Evolutionary conservation across 2,888 invertebrate species (phyloP), one percentile per base, ranked within the genome.

Genomic region (Latrodectus elegans): DNA sequence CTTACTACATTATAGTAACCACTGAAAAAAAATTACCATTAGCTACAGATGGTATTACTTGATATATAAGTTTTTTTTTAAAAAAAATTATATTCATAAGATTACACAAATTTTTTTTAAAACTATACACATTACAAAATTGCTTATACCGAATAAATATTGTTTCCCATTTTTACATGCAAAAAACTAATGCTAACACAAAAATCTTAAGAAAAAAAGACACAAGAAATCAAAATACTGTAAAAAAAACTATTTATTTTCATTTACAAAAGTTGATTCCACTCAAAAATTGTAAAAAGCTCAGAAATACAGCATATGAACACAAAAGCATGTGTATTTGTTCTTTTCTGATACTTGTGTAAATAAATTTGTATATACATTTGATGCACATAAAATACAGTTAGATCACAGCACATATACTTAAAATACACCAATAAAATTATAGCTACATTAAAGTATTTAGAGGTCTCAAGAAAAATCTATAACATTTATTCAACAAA

Each of bases 271-370:
- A 88, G 75, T 84, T 70, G 78, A 84, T 65, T 76, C 68, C 60
- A 83, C 77, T 88, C 84, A 88, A 75, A 75, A 82, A 88, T 79
- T 81, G 81, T 81, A 82, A 84, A 88, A 88, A 88, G 88, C 88
- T 88, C 88, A 72, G 88, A 88, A 82, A 88, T 76, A 84, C 75
- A 82, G 88, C 79, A 51, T 84, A 60, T 80, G 72, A 86, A 81
- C 81, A 81, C 86, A 86, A 76, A 81, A 81, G 72, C 72, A 76
- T 70, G 60, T 49, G 73, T 72, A 70, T 79, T 79, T 85, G 79
- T 80, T 85, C 79, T 80, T 53, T 74, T 80, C 38, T 75, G 55
- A 67, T 67, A 76, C 12, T 49, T 52, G 86, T 79, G 55, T 81
- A 86, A 75, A 86, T 65, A 73, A 84, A 75, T 86, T 81, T 86